Percentiles rank a stretch among this genome's conserved stretches.
Evolutionary conservation across 2,888 invertebrate genomes (phyloP).

Genomic region (Cryptocephalus moraei): DNA sequence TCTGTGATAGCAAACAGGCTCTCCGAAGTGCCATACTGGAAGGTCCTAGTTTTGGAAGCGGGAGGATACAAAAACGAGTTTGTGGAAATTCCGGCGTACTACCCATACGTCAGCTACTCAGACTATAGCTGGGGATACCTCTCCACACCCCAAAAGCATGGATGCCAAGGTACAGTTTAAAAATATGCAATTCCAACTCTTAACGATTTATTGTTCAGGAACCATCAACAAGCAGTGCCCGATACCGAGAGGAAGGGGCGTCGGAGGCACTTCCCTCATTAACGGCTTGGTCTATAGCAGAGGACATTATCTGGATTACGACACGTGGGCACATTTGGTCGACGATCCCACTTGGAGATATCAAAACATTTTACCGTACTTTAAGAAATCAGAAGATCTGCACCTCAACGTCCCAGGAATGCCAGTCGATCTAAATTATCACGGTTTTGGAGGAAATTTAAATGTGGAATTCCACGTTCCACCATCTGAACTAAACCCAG

Average conservation of each 20-base stretch:
- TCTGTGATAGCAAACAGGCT: background rate
- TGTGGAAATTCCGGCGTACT: conserved; percentile 1
- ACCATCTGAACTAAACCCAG: background rate
- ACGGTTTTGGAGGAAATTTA: conserved; percentile 10
- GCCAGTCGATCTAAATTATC: conserved; percentile 5
- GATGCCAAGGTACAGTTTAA: conserved; percentile 43
- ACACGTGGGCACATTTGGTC: conserved; percentile 35
- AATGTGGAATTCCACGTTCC: conserved; percentile 12
- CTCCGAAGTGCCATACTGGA: background rate
- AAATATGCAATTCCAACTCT: background rate
- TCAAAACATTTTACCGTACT: conserved; percentile 43
- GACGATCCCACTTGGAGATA: conserved; percentile 42
- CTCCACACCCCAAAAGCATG: conserved; percentile 51
- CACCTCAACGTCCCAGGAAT: conserved; percentile 3
- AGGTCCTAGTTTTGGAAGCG: background rate
- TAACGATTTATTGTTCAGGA: conserved; percentile 8
- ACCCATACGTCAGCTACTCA: background rate
- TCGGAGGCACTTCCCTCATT: conserved; percentile 41
- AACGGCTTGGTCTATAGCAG: conserved; percentile 43
- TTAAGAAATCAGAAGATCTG: conserved; percentile 12
- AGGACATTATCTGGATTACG: conserved; percentile 38
- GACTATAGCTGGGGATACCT: conserved; percentile 60
- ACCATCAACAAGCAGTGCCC: conserved; percentile 23
- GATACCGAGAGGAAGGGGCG: conserved; percentile 40
- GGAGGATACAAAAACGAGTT: conserved; percentile 2